These are phyloP conservation scores for Typhlichthys subterraneus DNA, from an alignment of 2,797 vertebrate species.

Conservation along the genomic window DNA sequence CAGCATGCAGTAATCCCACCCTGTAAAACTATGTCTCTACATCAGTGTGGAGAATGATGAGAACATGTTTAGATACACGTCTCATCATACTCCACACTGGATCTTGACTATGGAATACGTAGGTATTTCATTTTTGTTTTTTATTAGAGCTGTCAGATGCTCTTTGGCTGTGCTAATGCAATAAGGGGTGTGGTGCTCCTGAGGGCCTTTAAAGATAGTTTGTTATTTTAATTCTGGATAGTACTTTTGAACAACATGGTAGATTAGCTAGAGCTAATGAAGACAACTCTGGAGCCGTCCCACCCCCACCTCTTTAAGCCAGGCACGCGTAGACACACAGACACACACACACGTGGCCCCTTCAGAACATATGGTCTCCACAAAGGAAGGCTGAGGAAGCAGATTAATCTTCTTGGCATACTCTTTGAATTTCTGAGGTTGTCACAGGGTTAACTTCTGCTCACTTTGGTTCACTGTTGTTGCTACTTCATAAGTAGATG, in stretches of 20 bases:
- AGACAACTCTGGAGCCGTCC: neutral
- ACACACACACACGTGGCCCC: neutral
- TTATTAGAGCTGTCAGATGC: neutral
- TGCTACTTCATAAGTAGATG: no score
- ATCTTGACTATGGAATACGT: no score
- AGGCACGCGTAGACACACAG: conserved; percentile 11
- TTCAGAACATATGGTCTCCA: neutral
- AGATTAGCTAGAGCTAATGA: conserved; percentile 37
- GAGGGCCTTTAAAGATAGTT: conserved; percentile 32
- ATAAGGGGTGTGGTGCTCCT: conserved; percentile 28
- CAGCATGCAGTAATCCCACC: neutral
- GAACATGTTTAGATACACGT: no score
- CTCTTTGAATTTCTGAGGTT: no score
- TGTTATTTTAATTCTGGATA: conserved; percentile 60
- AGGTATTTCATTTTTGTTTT: no score
- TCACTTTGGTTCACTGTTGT: neutral
- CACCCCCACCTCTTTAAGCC: neutral
- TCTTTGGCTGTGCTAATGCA: conserved; percentile 11
- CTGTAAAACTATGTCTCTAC: no score
- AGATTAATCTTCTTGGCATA: neutral
- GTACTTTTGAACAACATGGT: conserved; percentile 49
- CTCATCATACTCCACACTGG: no score
- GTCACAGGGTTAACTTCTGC: no score
- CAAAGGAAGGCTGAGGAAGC: neutral
- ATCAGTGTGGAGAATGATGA: no score